These are phyloP conservation scores for Nyctibius grandis DNA, from an alignment of 2,797 vertebrate genomes.

Conservation along the genomic window DNA sequence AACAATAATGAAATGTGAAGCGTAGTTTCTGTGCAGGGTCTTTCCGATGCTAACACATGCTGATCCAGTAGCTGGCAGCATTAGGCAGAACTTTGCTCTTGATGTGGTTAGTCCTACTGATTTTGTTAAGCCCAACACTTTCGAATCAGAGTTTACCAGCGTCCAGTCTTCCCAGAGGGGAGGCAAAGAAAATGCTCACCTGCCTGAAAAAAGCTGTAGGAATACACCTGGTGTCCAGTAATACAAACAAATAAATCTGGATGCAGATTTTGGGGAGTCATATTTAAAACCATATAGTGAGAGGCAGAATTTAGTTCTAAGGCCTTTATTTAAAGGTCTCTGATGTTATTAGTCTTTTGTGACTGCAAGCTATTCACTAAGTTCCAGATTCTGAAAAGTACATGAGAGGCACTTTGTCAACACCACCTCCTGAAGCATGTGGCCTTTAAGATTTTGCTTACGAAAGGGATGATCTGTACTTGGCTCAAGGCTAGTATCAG, in stretches of 20 bases:
- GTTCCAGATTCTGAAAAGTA: not conserved
- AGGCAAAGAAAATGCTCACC: not conserved
- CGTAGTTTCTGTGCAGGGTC: not conserved
- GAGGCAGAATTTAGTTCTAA: not conserved
- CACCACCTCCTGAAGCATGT: not conserved
- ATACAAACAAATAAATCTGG: not conserved
- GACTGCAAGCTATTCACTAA: not conserved
- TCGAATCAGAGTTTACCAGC: not conserved
- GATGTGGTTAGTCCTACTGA: not conserved
- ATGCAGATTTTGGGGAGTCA: not conserved
- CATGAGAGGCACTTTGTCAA: not conserved
- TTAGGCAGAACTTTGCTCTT: not conserved
- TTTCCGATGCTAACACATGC: not conserved
- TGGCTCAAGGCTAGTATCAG: not conserved
- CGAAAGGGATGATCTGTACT: not conserved
- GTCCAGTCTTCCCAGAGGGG: not conserved
- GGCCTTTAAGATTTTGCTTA: rapidly evolving
- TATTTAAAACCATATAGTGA: not conserved
- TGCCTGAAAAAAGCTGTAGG: not conserved
- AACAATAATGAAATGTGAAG: not conserved
- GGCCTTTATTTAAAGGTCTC: not conserved
- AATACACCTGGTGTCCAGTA: not conserved
- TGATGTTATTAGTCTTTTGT: not conserved
- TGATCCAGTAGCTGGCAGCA: not conserved
- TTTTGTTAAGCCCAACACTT: not conserved